Base-by-base conservation (phyloP, 1,140 invertebrate genomes). In the Limonius californicus region DNA sequence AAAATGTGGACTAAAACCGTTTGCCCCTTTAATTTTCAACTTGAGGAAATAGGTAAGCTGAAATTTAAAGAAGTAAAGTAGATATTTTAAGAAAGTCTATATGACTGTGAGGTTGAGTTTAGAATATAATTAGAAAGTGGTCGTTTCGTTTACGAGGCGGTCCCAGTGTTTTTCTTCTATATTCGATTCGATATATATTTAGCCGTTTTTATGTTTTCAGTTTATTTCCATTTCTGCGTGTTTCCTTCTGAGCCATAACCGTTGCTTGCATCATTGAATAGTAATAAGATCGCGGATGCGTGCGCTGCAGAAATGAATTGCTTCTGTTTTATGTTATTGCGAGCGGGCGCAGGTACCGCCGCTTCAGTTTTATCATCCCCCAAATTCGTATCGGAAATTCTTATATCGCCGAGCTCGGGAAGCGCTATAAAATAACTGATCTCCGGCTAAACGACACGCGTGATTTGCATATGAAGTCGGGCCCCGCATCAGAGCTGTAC, bases 401-500 rank as follows among this genome's bases (percentile, higher is more conserved):
- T 67, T 67, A 62, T 69, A 69, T 64, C 65, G 47, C 43, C 53
- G 50, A 57, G 55, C 57, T 60, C 64, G 61, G 59, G 60, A 57
- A 43, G 59, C 61, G 65, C 70, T 63, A 70, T 72, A 72, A 72
- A 72, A 72, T 72, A 72, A 70, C 70, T 68, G 71, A 72, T 70
- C 69, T 59, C 30, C 53, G 45, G 64, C 60, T 67, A 70, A 72
- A 71, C 71, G 71, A 68, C 71, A 71, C 68, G 68, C 71, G 71
- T 71, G 71, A 72, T 72, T 72, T 72, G 71, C 71, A 72, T 72
- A 68, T 70, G 69, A 58, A 70, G 65, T 62, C 63, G 63, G 54
- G 57, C 7, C 19, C 35, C n/a, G 45, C 45, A 50, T 50, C 45
- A 50, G 45, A 50, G 19, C 35, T 50, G 45, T 50, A 50, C 45